Percentiles rank a stretch among this genome's conserved stretches.
Evolutionary conservation across 2,797 vertebrate species (phyloP).

Genomic region (Cyprinodon diabolis): DNA sequence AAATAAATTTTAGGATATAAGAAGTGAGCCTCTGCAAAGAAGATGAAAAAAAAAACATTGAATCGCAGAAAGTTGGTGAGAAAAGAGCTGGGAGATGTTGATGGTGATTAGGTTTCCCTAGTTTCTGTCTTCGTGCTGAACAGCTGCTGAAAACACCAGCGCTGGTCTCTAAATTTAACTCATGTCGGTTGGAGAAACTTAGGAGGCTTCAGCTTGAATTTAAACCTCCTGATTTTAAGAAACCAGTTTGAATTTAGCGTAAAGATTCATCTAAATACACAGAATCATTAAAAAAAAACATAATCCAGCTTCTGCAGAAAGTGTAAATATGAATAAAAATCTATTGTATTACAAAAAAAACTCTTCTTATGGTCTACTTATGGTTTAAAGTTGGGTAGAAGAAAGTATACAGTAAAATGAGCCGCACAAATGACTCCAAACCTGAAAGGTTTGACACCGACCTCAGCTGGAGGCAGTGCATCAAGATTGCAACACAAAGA

Average conservation of each 20-base stretch:
- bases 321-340: neutral
- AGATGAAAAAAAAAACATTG: neutral
- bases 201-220: neutral
- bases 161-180: conserved; percentile 68
- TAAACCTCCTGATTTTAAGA: neutral
- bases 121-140: conserved; percentile 23
- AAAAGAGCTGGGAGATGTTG: conserved; percentile 9
- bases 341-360: neutral
- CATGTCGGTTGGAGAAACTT: conserved; percentile 29
- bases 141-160: conserved; percentile 62
- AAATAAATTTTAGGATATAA: neutral
- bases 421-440: neutral
- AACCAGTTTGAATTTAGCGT: neutral
- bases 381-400: neutral
- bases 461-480: too few relatives aligned
- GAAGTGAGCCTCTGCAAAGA: conserved; percentile 1
- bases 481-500: neutral
- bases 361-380: neutral
- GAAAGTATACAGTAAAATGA: neutral
- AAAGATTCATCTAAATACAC: neutral
- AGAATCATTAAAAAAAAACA: neutral
- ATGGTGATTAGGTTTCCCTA: conserved; percentile 14
- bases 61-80: neutral
- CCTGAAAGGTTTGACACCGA: neutral
- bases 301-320: neutral